Conservation (phyloP, 2,797 vertebrate species). For the Megalops cyprinoides region DNA sequence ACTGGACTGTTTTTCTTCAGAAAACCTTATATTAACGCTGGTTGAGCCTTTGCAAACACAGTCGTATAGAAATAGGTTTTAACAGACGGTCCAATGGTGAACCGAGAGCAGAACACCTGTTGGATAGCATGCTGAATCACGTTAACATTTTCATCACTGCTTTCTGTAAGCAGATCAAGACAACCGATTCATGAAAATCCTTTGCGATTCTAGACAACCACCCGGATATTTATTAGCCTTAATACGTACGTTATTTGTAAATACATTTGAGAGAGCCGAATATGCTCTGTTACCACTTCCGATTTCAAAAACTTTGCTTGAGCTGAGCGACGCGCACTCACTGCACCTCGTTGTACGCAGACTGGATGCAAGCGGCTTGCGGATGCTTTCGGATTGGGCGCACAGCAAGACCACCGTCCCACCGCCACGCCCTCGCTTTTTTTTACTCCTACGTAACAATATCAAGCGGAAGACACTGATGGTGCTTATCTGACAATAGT, state of each 20-base stretch:
- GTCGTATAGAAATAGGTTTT: no score
- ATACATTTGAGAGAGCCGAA: not conserved
- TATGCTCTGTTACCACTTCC: not conserved
- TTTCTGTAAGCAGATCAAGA: no score
- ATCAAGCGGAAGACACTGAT: slow-evolving; percentile 46
- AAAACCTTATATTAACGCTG: not conserved
- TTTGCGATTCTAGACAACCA: not conserved
- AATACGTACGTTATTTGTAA: not conserved
- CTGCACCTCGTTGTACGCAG: no score
- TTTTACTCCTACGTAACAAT: slow-evolving; percentile 10
- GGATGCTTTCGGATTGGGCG: not conserved
- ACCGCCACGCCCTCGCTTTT: not conserved
- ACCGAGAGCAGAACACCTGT: not conserved
- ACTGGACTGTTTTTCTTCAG: not conserved
- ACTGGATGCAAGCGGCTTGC: not conserved
- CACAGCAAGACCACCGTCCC: not conserved
- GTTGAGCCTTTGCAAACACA: not conserved
- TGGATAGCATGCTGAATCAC: not conserved
- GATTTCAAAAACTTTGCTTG: not conserved
- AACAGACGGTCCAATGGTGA: not conserved
- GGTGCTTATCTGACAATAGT: slow-evolving; percentile 41
- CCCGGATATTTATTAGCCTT: not conserved
- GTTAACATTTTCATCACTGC: not conserved
- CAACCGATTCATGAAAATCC: no score
- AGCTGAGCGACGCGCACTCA: not conserved